Percentiles rank a stretch among this genome's conserved stretches.
Conservation (phyloP, 2,797 vertebrate genomes). For the Chelmon rostratus region DNA sequence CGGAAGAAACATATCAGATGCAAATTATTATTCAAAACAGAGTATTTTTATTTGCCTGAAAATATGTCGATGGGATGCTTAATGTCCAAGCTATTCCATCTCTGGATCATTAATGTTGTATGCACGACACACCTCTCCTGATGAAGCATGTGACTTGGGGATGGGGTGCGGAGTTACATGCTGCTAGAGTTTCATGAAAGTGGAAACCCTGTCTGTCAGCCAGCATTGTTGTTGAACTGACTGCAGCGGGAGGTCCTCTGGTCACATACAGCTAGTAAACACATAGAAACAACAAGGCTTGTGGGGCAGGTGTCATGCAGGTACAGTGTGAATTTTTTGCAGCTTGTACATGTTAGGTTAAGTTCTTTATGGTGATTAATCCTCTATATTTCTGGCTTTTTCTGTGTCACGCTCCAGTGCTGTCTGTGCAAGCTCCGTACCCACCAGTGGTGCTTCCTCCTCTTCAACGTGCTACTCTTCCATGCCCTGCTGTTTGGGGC, state of each 20-base stretch:
- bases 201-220: conserved; percentile 67
- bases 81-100: not conserved
- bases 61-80: not conserved
- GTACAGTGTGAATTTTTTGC: conserved; percentile 59
- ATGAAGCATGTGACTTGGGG: conserved; percentile 52
- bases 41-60: not conserved
- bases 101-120: conserved; percentile 69
- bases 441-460: conserved; percentile 95
- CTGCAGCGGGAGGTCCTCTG: conserved; percentile 12
- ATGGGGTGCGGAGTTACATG: conserved; percentile 69
- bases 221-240: conserved; percentile 47
- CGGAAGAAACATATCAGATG: not conserved
- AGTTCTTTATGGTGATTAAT: conserved; percentile 8
- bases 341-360: not conserved
- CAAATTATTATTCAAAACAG: not conserved
- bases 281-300: conserved; percentile 33
- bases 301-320: conserved; percentile 73
- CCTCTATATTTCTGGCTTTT: not conserved
- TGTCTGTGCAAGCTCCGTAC: conserved; percentile 90
- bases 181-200: conserved; percentile 72
- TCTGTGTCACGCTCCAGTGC: conserved; percentile 77
- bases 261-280: conserved; percentile 34
- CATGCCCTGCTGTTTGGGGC: conserved; percentile 93
- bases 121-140: conserved; percentile 43
- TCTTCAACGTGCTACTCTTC: conserved; percentile 92